phyloP scores from a whole-genome alignment of 1,140 invertebrate species.

The Drosophila auraria region DNA sequence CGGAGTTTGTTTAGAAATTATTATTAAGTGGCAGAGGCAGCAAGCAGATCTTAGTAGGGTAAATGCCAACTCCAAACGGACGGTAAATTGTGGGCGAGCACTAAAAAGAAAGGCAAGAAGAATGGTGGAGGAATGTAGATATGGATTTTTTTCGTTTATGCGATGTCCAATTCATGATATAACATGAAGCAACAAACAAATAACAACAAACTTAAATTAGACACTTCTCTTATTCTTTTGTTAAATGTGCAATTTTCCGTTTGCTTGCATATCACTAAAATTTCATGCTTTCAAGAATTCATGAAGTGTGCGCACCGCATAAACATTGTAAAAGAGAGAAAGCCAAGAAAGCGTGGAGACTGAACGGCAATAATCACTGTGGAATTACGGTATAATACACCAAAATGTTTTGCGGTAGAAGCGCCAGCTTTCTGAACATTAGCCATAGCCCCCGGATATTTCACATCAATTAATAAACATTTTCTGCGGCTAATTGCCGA shows the following conservation, averaged over 20 bases:
- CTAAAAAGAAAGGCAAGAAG: background rate
- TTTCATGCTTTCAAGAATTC: too few relatives aligned
- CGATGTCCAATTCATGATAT: background rate
- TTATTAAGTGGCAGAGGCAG: constrained; percentile 31
- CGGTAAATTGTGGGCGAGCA: constrained; percentile 40
- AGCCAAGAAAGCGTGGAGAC: constrained; percentile 68
- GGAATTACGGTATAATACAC: constrained; percentile 47
- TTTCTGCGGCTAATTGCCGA: constrained; percentile 45
- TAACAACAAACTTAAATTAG: background rate
- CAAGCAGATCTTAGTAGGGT: constrained; percentile 14
- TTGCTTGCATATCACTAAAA: background rate
- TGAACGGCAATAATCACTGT: constrained; percentile 61
- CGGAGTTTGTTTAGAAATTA: constrained; percentile 30
- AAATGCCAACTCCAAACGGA: constrained; percentile 29
- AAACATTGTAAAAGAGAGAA: constrained; percentile 17
- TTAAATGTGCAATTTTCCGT: background rate
- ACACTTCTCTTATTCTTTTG: background rate
- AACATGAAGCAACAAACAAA: too few relatives aligned
- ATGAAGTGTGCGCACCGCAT: background rate
- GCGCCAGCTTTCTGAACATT: constrained; percentile 30
- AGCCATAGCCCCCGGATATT: constrained; percentile 27
- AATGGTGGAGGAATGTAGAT: background rate
- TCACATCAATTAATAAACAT: constrained; percentile 53
- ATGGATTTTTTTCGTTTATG: background rate
- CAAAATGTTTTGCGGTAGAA: constrained; percentile 48